Evolutionary conservation across 2,113 vertebrate genomes (phyloP), one percentile per base, ranked within the genome.

Genomic region (Stigmatopora argus): DNA sequence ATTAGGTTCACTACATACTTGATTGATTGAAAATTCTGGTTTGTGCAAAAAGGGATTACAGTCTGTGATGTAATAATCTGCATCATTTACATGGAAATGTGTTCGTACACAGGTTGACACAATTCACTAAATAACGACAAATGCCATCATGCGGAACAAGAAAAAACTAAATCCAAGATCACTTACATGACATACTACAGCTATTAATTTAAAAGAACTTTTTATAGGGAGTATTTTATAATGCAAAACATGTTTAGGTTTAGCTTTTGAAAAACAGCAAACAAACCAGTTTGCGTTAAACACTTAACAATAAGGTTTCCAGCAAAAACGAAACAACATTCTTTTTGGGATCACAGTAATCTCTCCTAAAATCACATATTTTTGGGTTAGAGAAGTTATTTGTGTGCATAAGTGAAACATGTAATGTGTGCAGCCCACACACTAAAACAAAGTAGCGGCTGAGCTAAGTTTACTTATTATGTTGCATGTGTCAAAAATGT

Each of bases 61-160:
- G 75, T 84, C 87, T 66, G 86, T 82, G 70, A 86, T 86, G 83
- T 79, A 89, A 31, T 31, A 31, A 68, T 78, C 60, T 49, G 64
- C 64, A 70, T 4, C 10, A 48, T 49, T 31, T 49, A 57, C 18
- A 66, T 23, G 60, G 47, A 61, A 23, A 51, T 52, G 52, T 19
- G 26, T 80, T 62, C 17, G 52, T 10, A 18, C 69, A 76, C 57
- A 66, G 17, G 15, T 55, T 17, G 5, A 77, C 73, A 85, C 52
- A 55, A 62, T 53, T 74, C 13, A 60, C 58, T 46, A 6, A 78
- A 31, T 61, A 41, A 62, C 57, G 68, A 64, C 65, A 67, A 62
- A 76, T 35, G 73, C 45, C 46, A 56, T 60, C 85, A 85, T 86
- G 85, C 87, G 82, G 45, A 19, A 71, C 44, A 67, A 67, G 48